These are phyloP conservation scores for Oncorhynchus masou DNA, from an alignment of 2,113 vertebrate genomes.

Conservation along the genomic window DNA sequence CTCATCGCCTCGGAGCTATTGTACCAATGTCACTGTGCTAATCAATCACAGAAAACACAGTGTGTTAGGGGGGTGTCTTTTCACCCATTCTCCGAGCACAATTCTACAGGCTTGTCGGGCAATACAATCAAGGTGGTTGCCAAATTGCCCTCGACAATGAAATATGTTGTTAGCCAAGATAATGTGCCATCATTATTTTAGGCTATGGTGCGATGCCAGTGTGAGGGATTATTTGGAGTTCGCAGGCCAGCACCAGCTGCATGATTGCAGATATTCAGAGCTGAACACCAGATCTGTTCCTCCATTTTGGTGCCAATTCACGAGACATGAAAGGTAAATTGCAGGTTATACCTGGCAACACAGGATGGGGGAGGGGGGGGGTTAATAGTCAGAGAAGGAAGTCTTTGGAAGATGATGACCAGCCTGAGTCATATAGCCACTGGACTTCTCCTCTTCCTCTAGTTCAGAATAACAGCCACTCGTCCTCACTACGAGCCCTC, in stretches of 20 bases:
- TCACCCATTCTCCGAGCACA: constrained; percentile 45
- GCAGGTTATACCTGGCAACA: constrained; percentile 36
- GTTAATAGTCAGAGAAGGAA: no score
- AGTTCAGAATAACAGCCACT: no score
- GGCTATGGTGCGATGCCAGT: constrained; percentile 60
- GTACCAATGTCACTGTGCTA: constrained; percentile 75
- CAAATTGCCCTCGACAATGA: constrained; percentile 73
- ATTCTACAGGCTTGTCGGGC: constrained; percentile 64
- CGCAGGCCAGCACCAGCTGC: constrained; percentile 61
- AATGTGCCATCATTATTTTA: constrained; percentile 64
- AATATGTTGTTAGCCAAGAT: constrained; percentile 71
- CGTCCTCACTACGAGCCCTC: no score
- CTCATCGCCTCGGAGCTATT: constrained; percentile 70
- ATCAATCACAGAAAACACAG: constrained; percentile 70
- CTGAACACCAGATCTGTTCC: constrained; percentile 50
- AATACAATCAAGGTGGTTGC: constrained; percentile 70
- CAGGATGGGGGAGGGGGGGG: no score
- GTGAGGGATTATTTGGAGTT: constrained; percentile 54
- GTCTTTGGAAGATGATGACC: no score
- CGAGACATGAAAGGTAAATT: constrained; percentile 46
- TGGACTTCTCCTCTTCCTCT: no score
- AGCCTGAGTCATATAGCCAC: no score
- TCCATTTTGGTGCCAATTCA: constrained; percentile 61
- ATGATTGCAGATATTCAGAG: constrained; percentile 60
- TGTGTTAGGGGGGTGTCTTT: constrained; percentile 49